phyloP scores from a whole-genome alignment of 2,797 vertebrate species.

The Hyperoplus lanceolatus region DNA sequence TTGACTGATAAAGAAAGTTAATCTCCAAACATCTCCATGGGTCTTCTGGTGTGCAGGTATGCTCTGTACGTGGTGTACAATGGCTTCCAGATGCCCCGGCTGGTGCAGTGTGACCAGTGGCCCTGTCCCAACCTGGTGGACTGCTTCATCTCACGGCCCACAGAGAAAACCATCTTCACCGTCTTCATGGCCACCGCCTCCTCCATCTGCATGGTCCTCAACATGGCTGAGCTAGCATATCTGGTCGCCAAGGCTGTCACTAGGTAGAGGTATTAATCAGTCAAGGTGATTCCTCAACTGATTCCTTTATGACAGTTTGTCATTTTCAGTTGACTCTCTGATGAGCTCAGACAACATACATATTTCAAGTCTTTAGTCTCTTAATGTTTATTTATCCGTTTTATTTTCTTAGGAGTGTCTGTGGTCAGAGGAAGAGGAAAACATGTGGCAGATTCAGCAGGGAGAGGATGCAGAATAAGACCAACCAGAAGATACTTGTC shows the following conservation, averaged over 20 bases:
- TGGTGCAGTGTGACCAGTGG: slow-evolving; percentile 83
- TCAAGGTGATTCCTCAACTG: slow-evolving; percentile 44
- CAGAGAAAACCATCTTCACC: slow-evolving; percentile 85
- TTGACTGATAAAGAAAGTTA: no score
- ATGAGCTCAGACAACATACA: background rate
- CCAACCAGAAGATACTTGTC: slow-evolving; percentile 56
- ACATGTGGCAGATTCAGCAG: slow-evolving; percentile 28
- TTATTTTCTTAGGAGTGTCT: slow-evolving; percentile 38
- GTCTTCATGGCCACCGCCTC: slow-evolving; percentile 84
- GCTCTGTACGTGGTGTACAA: slow-evolving; percentile 81
- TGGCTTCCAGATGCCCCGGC: slow-evolving; percentile 81
- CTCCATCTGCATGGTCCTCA: slow-evolving; percentile 82
- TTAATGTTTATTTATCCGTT: background rate
- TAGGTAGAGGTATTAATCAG: slow-evolving; percentile 64
- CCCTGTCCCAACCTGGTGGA: slow-evolving; percentile 86
- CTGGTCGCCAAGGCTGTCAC: slow-evolving; percentile 77
- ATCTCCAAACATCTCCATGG: background rate
- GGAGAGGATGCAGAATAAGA: slow-evolving; percentile 65
- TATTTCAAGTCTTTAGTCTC: background rate
- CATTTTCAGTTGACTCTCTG: background rate
- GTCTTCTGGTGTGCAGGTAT: slow-evolving; percentile 61
- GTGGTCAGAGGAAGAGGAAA: slow-evolving; percentile 22
- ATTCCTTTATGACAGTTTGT: background rate
- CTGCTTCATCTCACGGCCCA: slow-evolving; percentile 85
- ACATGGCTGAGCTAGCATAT: slow-evolving; percentile 82